Evolutionary conservation across 2,797 vertebrate genomes (phyloP).

Genomic region (Cryptoprocta ferox): DNA sequence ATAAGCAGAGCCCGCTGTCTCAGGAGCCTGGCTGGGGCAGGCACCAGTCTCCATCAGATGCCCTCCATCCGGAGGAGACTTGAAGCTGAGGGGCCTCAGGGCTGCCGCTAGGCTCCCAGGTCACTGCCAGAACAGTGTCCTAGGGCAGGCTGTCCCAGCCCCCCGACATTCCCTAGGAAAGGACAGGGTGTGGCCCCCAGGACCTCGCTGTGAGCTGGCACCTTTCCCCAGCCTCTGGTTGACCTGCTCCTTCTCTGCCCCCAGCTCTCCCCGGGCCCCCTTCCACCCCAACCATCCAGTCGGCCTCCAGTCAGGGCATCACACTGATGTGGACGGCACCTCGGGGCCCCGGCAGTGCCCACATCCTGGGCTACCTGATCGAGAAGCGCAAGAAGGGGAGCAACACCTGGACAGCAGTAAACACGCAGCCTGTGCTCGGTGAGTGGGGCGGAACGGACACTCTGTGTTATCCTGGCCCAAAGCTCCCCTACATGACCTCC

Average conservation of each 20-base stretch:
- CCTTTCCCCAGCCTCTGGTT: background rate
- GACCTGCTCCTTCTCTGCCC: background rate
- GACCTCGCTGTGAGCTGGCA: no score
- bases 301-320: constrained; percentile 86
- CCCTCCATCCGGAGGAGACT: background rate
- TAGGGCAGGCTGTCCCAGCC: background rate
- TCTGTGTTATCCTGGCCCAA: background rate
- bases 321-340: constrained; percentile 90
- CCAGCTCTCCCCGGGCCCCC: constrained; percentile 90
- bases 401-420: constrained; percentile 89
- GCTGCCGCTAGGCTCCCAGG: background rate
- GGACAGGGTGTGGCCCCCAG: no score
- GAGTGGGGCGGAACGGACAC: background rate
- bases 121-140: background rate
- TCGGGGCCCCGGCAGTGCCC: constrained; percentile 85
- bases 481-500: background rate
- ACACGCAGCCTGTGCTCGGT: constrained; percentile 88
- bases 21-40: no score
- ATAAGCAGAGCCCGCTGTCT: fast-evolving
- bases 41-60: background rate
- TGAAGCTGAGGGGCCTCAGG: background rate
- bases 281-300: constrained; percentile 87
- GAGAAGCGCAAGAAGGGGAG: constrained; percentile 93
- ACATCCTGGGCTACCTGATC: constrained; percentile 90
- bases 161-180: background rate